These are phyloP conservation scores for Elachura formosa DNA, from an alignment of 2,113 vertebrate species.

Conservation along the genomic window DNA sequence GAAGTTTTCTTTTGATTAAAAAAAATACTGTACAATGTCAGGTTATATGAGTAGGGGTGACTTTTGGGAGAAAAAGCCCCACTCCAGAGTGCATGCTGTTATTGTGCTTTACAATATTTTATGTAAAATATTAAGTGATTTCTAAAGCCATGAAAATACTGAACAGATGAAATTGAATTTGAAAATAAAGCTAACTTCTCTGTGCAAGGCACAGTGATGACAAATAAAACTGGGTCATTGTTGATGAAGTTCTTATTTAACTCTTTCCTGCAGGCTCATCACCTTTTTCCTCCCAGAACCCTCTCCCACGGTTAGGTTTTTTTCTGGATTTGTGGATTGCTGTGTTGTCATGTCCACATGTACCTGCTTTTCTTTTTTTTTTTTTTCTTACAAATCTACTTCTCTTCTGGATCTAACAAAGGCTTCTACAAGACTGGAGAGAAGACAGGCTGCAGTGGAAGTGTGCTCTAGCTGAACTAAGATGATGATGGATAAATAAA, in stretches of 20 bases:
- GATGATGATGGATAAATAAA: neutral
- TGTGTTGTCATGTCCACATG: neutral
- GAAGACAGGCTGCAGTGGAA: neutral
- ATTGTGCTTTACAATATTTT: neutral
- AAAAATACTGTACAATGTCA: neutral
- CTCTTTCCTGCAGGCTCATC: neutral
- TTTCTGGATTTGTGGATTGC: neutral
- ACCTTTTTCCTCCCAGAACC: neutral
- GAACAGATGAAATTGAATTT: neutral
- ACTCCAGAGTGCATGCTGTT: neutral
- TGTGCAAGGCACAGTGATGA: neutral
- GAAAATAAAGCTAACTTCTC: neutral
- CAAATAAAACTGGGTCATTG: neutral
- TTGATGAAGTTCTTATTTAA: neutral
- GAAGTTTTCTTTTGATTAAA: neutral
- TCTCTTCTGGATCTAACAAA: neutral
- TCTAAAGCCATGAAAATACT: neutral
- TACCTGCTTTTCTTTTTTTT: too few species aligned
- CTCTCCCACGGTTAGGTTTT: neutral
- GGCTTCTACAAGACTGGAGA: neutral
- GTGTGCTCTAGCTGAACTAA: neutral
- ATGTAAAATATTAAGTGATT: neutral
- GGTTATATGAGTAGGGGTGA: neutral
- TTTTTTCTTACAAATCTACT: neutral
- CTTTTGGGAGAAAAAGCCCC: accelerated